These are phyloP conservation scores for Falcaria lacertinaria DNA, from an alignment of 2,888 invertebrate species.

Conservation along the genomic window DNA sequence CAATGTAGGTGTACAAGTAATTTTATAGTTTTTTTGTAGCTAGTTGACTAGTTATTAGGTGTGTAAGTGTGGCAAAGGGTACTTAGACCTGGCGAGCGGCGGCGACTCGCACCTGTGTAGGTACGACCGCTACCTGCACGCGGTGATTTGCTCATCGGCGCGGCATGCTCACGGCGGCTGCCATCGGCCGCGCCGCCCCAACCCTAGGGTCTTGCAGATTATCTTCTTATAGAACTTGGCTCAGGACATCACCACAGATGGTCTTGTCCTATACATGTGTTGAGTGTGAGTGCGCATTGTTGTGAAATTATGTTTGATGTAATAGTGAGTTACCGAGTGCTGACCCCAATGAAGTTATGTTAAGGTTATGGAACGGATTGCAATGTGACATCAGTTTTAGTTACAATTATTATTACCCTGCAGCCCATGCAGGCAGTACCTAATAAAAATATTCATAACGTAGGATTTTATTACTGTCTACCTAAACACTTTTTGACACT, in stretches of 20 bases:
- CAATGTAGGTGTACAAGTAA: too few relatives aligned
- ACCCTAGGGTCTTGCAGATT: slow-evolving; percentile 69
- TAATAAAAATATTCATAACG: too few relatives aligned
- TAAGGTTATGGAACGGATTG: neutral
- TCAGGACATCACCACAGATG: slow-evolving; percentile 38
- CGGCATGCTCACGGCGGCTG: slow-evolving; percentile 69
- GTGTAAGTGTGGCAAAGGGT: slow-evolving; percentile 67
- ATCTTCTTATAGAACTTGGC: slow-evolving; percentile 71
- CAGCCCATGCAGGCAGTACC: too few relatives aligned
- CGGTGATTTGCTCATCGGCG: slow-evolving; percentile 80
- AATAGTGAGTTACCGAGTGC: slow-evolving; percentile 55
- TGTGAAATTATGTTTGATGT: slow-evolving; percentile 9
- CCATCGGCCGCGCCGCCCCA: slow-evolving; percentile 60
- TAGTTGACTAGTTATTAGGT: too few relatives aligned
- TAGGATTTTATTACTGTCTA: too few relatives aligned
- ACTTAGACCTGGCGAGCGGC: slow-evolving; percentile 81
- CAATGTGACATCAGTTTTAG: neutral
- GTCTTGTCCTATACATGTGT: slow-evolving; percentile 41
- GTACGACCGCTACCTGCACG: slow-evolving; percentile 82
- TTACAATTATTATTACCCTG: neutral
- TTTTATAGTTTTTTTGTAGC: too few relatives aligned
- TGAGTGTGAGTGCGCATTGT: slow-evolving; percentile 10
- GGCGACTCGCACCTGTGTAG: slow-evolving; percentile 77
- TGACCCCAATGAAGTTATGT: slow-evolving; percentile 19
- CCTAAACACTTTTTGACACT: too few relatives aligned